These are phyloP conservation scores for Limnothrissa miodon DNA, from an alignment of 2,113 vertebrate genomes.

Conservation along the genomic window DNA sequence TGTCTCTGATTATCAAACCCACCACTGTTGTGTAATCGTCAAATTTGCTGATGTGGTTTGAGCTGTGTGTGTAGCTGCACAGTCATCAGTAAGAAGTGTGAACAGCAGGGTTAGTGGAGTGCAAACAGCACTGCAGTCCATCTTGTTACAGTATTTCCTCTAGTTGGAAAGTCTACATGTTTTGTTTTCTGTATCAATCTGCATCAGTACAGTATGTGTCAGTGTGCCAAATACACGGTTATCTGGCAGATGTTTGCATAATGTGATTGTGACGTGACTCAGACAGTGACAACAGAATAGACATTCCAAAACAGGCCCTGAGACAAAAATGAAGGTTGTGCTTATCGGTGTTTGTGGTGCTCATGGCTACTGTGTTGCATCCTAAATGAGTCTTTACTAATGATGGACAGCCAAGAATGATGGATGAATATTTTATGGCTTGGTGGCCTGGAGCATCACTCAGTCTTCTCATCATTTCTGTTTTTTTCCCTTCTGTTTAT, in stretches of 20 bases:
- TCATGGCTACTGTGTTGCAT: background rate
- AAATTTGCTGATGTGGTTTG: no score
- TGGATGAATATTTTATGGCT: conserved; percentile 66
- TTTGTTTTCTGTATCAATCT: background rate
- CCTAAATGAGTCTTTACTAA: conserved; percentile 40
- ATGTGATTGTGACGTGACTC: background rate
- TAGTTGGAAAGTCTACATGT: no score
- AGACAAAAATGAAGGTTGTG: background rate
- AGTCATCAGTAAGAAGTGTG: no score
- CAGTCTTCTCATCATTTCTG: background rate
- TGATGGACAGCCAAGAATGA: conserved; percentile 55
- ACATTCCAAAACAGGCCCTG: background rate
- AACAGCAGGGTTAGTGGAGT: no score
- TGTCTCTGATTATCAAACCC: no score
- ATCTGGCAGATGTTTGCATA: background rate
- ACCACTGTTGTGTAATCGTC: no score
- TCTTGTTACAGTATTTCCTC: no score
- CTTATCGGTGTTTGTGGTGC: background rate
- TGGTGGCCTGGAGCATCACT: conserved; percentile 43
- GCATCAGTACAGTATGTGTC: background rate
- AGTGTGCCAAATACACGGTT: background rate
- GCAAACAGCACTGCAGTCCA: no score
- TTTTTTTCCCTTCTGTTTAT: conserved; percentile 43
- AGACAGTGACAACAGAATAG: background rate
- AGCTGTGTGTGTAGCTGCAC: no score